Evolutionary conservation across 2,888 invertebrate species (phyloP), one percentile per base, ranked within the genome.

Genomic region (Zhuqinia jingwanae): DNA sequence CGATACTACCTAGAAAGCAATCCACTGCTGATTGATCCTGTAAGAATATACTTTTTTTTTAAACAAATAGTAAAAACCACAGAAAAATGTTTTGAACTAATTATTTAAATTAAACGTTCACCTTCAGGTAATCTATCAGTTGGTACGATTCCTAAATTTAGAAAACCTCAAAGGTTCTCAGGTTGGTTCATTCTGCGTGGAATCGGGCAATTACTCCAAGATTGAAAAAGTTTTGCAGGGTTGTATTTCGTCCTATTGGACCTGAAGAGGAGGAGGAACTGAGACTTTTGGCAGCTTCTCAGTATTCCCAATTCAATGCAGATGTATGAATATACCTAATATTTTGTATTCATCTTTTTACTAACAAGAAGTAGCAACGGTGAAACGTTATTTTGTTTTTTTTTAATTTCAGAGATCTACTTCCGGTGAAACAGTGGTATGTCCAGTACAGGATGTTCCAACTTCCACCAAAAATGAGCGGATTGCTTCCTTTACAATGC

Each of bases 1-100:
- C 73, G 53, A 8, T 85, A 85, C 13, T 78, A n/a, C 15, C 58
- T 77, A 6, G 84, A 85, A 22, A 78, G 53, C 1, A 85, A 85
- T 58, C 84, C 84, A 10, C 15, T 85, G 56, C n/a, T 85, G 17
- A 85, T 85, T 78, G 84, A 85, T 58, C 50, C 70, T 15, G 84
- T 85, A 85, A 27, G 68, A 6, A 50, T 8, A 36, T 36, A 36
- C 36, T 36, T 36, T 36, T 36, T 36, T 6, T 6, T 3, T 6
- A 36, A 65, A 65, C n/a, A 22, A 22, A 65, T 11, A 2, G 15
- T 36, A 47, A 5, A 17, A 17, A 2, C 5, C n/a, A 36, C 8
- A 36, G 36, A 36, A 36, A 36, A 8, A 36, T 42, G 42, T 42
- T 8, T 11, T 8, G 11, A 42, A 42, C 5, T 42, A 8, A 11